A percentile compares a stretch with the other conserved stretches of the same genome.
Conservation (phyloP, 2,888 invertebrate genomes). For the Tromatobia lineatoria region DNA sequence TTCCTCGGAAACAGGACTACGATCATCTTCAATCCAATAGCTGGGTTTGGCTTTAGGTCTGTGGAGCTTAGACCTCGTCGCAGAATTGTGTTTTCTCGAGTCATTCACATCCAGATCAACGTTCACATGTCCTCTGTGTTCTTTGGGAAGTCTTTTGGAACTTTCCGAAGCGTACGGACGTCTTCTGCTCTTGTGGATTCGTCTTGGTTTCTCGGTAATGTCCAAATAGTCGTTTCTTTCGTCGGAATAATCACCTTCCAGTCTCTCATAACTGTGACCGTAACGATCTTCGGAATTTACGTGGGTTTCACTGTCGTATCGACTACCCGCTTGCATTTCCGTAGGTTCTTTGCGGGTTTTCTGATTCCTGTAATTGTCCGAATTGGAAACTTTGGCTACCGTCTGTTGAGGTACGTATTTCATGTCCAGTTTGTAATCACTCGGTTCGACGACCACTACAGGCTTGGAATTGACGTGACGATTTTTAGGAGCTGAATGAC, state of each 20-base stretch:
- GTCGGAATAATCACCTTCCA: constrained; percentile 77
- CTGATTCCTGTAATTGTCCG: constrained; percentile 61
- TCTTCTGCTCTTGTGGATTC: constrained; percentile 77
- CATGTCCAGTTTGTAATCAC: constrained; percentile 72
- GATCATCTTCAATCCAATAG: constrained; percentile 76
- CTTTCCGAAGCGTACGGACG: constrained; percentile 74
- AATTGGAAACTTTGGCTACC: constrained; percentile 26
- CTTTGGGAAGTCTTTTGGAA: constrained; percentile 79
- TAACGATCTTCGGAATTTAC: constrained; percentile 71
- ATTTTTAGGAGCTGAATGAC: constrained; percentile 37
- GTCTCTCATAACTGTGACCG: constrained; percentile 76
- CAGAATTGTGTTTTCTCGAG: constrained; percentile 72
- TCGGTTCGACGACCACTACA: constrained; percentile 77
- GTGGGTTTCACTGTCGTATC: constrained; percentile 48
- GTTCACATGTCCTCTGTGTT: constrained; percentile 76
- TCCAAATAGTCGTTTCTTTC: constrained; percentile 80
- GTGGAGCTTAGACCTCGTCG: constrained; percentile 73
- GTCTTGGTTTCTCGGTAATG: constrained; percentile 77
- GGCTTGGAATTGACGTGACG: constrained; percentile 73
- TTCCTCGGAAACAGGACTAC: constrained; percentile 69
- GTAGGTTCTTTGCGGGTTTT: constrained; percentile 22
- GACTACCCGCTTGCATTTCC: constrained; percentile 13
- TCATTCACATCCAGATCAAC: constrained; percentile 68
- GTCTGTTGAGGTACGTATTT: constrained; percentile 70
- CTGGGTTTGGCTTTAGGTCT: constrained; percentile 73